Base-by-base conservation (phyloP, 2,888 invertebrate species). In the Tetranychus piercei region DNA sequence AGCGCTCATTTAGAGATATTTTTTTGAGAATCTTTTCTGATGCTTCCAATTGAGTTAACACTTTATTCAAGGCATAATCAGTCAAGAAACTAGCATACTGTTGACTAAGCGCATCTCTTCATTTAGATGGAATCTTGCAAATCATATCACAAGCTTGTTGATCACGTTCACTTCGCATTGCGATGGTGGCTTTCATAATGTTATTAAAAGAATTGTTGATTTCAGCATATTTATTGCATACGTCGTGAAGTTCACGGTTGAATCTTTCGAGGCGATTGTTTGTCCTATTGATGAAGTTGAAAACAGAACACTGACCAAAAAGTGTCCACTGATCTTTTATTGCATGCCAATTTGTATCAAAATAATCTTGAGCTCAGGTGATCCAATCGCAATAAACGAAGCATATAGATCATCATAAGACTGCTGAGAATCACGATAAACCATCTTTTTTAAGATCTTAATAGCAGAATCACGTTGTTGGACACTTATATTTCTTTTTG, bases 351-450 rank as follows among this genome's bases (percentile, higher is more conserved):
- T 64, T 64, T 18, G 8, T 18, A 18, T 64, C 15, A 18, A 64
- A 64, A 64, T 64, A 64, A 64, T 64, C 64, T 11, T 64, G 64
- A 64, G 64, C 64, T 64, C 64, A 64, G 64, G 64, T 11, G 64
- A 64, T 64, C 64, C 64, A 64, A 64, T 9, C 9, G 8, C 15
- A 11, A 8, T 9, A 11, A 64, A 18, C 64, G 8, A 8, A 11
- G 8, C 64, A 64, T 64, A 64, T 11, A 64, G 64, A 64, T 11
- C 15, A 64, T 64, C 64, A 64, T 64, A 64, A 18, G 64, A 64
- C 15, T 9, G 9, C 64, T 9, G 18, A 18, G 18, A 64, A 8
- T 64, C 64, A 64, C 64, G 18, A 18, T 64, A 64, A 18, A 64
- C 64, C 64, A 64, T 64, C 9, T 64, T 64, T 11, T 9, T 18